Evolutionary conservation across 2,113 vertebrate species (phyloP), one percentile per base, ranked within the genome.

Genomic region (Paratilapia polleni): DNA sequence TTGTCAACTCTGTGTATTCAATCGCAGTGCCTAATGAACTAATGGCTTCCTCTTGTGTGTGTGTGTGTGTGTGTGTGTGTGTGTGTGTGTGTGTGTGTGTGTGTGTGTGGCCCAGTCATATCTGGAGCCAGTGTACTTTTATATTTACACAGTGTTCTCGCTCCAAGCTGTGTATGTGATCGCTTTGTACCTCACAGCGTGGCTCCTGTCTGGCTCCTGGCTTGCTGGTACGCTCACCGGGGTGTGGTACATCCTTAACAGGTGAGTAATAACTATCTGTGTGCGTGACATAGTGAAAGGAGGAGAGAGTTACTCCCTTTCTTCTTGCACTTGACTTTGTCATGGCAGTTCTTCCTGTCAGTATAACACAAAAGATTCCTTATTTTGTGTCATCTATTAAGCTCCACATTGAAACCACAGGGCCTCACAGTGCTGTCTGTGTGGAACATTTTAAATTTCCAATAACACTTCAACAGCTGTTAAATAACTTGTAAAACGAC

Each of bases 101-200:
- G 78, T 78, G 24, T 89, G 47, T 82, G 81, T 88, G 92, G 86
- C 94, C 85, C 96, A 99, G 98, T 93, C 93, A 3, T 98, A 97
- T 82, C 93, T 99, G 93, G 98, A 99, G 89, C 98, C 98, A 1
- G 95, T 99, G 88, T 99, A 99, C 95, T 99, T 99, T 96, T 99
- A 99, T 96, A 98, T 99, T 90, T 99, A 99, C 93, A 98, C 98
- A 22, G 96, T 98, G 82, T 99, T 99, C 94, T 97, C 98, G 61
- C 97, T 99, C 85, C 98, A 99, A 89, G 96, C 97, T 2, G 89
- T 99, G 84, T 98, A 98, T 81, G 97, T 99, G 89, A 96, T 97
- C 22, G 98, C 97, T 38, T 95, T 99, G 26, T 99, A 98, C 87
- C 78, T 96, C 79, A 99, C 97, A 89, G 98, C 97, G 86, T 99